Evolutionary conservation across 2,797 vertebrate species (phyloP).

Genomic region (Helostoma temminkii): DNA sequence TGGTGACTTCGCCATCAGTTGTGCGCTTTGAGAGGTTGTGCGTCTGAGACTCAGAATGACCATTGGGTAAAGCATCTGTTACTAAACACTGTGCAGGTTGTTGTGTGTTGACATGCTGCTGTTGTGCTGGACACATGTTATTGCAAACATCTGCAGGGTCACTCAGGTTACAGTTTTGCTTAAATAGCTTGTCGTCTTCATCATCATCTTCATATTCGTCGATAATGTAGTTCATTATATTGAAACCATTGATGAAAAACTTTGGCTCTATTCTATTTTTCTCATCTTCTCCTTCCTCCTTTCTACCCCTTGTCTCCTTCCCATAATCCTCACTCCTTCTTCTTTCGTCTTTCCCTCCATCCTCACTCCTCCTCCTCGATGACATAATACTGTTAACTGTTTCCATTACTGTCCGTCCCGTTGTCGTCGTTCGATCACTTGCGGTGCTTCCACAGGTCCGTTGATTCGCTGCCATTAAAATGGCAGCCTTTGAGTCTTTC

Average conservation of each 20-base stretch:
- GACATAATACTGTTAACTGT: constrained; percentile 69
- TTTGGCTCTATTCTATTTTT: constrained; percentile 6
- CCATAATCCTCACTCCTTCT: constrained; percentile 21
- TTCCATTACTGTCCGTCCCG: constrained; percentile 62
- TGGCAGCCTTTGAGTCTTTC: constrained; percentile 81
- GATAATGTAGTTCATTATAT: constrained; percentile 52
- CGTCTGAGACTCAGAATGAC: constrained; percentile 10
- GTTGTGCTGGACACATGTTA: not conserved
- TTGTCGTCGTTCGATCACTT: not conserved
- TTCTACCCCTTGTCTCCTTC: constrained; percentile 13
- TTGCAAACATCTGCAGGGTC: not conserved
- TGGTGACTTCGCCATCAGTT: constrained; percentile 20
- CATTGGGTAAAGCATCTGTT: constrained; percentile 19
- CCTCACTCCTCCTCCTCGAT: constrained; percentile 55
- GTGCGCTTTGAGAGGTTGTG: not conserved
- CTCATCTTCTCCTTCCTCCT: constrained; percentile 38
- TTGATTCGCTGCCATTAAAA: constrained; percentile 41
- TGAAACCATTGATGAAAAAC: constrained; percentile 67
- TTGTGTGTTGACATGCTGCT: constrained; percentile 38
- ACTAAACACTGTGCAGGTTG: not conserved
- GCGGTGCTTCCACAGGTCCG: constrained; percentile 6
- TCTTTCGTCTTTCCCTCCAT: constrained; percentile 49
- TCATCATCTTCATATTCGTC: constrained; percentile 53
- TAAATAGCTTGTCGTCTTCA: not conserved
- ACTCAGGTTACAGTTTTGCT: constrained; percentile 12